Evolutionary conservation across 2,888 invertebrate genomes (phyloP), one percentile per base, ranked within the genome.

Genomic region (Galerucella nymphaeae): DNA sequence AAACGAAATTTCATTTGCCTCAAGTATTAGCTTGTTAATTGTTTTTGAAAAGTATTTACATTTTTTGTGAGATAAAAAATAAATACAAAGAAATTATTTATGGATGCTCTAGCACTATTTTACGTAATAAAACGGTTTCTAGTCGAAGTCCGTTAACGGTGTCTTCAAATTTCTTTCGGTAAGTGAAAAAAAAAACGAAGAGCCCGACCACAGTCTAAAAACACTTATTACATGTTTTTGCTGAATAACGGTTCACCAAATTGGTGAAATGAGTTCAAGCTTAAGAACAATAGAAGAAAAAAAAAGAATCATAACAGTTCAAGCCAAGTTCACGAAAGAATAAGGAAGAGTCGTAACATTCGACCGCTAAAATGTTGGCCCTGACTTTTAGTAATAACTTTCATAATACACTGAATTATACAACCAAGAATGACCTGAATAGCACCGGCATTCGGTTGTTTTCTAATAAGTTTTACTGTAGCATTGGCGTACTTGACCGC

Each of bases 341-440:
- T 74, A 78, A 80, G 81, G 81, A 82, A 81, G 79, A 80, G 70
- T 78, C 63, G 74, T 76, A 74, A 75, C 75, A 78, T 78, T 79
- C 81, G 82, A 80, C 81, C 80, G 80, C 81, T 80, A 81, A 82
- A 81, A 80, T 77, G 74, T 76, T 81, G 82, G 79, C 82, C 82
- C 78, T 82, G 82, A 82, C 82, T 82, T 81, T 82, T 81, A 80
- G 79, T 79, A 80, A 79, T 81, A 81, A 82, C 82, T 82, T 82
- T 82, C 82, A 80, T 82, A 82, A 82, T 78, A 80, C 76, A 78
- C 74, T 74, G 75, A 80, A 81, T 82, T 82, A 82, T 82, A 81
- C 81, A 82, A 82, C 79, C 79, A 77, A 79, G 76, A 79, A 71
- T 80, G 80, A 80, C 80, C 80, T 77, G 79, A 80, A 80, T 80